These are phyloP conservation scores for Pogonus chalceus DNA, from an alignment of 1,140 invertebrate species.

Conservation along the genomic window DNA sequence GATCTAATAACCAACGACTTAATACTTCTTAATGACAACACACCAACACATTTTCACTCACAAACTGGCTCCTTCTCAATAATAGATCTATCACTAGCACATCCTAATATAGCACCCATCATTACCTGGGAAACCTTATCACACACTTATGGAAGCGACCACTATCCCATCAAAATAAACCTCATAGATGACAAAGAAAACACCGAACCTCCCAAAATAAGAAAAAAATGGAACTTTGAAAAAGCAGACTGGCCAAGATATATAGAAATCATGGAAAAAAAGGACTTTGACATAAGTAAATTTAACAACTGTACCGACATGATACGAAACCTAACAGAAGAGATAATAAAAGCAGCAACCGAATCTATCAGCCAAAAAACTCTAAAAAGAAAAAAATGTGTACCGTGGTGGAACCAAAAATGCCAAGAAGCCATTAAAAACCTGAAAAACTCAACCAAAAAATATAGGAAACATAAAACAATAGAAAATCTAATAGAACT, in stretches of 20 bases:
- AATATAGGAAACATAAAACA: conserved; percentile 25
- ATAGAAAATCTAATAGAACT: conserved; percentile 20
- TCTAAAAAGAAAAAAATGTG: conserved; percentile 16
- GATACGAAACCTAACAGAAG: conserved; percentile 18
- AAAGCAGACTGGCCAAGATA: conserved; percentile 24
- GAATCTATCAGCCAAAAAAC: conserved; percentile 21
- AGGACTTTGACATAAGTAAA: conserved; percentile 9
- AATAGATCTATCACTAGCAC: conserved; percentile 26
- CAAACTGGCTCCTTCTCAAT: conserved; percentile 18
- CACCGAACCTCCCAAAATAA: conserved; percentile 10
- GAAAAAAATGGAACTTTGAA: conserved; percentile 23
- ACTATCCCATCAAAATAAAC: conserved; percentile 27
- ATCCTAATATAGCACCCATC: conserved; percentile 18
- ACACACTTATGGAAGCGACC: conserved; percentile 26
- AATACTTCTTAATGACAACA: conserved; percentile 23
- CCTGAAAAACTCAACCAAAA: conserved; percentile 24
- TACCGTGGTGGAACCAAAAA: conserved; percentile 29
- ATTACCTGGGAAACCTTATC: conserved; percentile 22
- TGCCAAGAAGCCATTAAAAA: conserved; percentile 24
- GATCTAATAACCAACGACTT: conserved; percentile 20
- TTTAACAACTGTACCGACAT: conserved; percentile 16
- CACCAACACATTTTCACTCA: conserved; percentile 24
- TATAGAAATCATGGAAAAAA: conserved; percentile 15
- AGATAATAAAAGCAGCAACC: conserved; percentile 22
- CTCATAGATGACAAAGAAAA: conserved; percentile 12